These are phyloP conservation scores for Epicauta chinensis DNA, from an alignment of 1,140 invertebrate species.

Conservation along the genomic window DNA sequence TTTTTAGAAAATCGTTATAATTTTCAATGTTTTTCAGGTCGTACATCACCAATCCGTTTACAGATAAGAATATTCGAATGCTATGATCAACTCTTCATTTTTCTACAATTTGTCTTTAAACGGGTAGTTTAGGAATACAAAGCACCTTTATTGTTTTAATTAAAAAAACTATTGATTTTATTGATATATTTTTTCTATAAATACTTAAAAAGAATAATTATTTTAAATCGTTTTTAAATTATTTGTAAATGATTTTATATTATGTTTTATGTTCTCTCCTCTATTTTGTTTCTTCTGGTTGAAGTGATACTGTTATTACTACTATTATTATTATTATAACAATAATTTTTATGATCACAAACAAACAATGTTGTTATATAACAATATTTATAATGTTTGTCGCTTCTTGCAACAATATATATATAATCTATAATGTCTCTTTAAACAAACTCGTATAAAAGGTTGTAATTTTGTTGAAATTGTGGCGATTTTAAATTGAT, in stretches of 20 bases:
- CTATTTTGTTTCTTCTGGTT: constrained; percentile 4
- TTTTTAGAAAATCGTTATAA: background rate
- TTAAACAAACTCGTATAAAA: no score
- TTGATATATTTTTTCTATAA: constrained; percentile 16
- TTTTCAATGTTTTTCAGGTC: constrained; percentile 43
- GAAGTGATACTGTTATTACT: background rate
- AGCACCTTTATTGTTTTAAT: constrained; percentile 13
- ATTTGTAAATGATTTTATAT: constrained; percentile 18
- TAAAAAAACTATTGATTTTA: constrained; percentile 9
- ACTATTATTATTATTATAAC: background rate
- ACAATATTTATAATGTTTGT: no score
- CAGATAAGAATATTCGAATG: constrained; percentile 55
- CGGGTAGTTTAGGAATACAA: constrained; percentile 17
- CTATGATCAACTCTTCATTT: constrained; percentile 37
- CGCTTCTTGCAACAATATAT: no score
- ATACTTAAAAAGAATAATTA: constrained; percentile 8
- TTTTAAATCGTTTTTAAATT: constrained; percentile 10
- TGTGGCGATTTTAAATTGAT: background rate
- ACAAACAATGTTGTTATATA: background rate
- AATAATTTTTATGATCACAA: background rate
- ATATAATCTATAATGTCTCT: no score
- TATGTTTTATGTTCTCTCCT: constrained; percentile 1
- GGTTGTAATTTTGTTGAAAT: no score
- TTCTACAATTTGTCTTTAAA: constrained; percentile 15
- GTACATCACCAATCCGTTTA: constrained; percentile 54